Conservation (phyloP, 2,888 invertebrate genomes). For the Agriotes lineatus region DNA sequence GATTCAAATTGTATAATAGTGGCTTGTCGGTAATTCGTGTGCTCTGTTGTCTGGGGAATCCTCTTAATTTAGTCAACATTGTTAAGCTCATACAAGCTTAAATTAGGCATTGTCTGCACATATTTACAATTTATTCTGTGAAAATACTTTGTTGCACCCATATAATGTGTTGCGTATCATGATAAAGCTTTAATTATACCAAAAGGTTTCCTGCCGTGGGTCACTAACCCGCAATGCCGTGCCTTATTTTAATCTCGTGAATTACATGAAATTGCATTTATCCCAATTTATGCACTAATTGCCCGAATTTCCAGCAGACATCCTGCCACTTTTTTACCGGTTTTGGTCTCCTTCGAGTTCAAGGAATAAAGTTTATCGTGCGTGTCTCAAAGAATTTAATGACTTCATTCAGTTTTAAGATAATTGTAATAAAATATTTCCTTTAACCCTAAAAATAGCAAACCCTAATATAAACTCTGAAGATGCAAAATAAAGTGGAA, state of each 20-base stretch:
- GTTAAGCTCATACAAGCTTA: slow-evolving; percentile 26
- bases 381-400: too few species aligned
- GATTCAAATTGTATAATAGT: slow-evolving; percentile 35
- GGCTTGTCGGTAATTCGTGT: slow-evolving; percentile 22
- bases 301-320: neutral
- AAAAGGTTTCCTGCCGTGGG: slow-evolving; percentile 25
- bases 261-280: slow-evolving; percentile 26
- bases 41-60: slow-evolving; percentile 31
- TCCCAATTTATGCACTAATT: slow-evolving; percentile 26
- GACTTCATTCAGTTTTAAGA: too few species aligned
- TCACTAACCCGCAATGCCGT: slow-evolving; percentile 23
- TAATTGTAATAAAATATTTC: too few species aligned
- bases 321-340: neutral
- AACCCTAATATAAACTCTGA: too few species aligned
- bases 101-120: slow-evolving; percentile 38
- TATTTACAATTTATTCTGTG: slow-evolving; percentile 38
- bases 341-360: neutral
- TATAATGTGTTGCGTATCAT: slow-evolving; percentile 23
- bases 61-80: slow-evolving; percentile 35
- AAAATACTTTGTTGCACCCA: slow-evolving; percentile 31
- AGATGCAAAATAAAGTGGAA: too few species aligned
- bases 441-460: too few species aligned
- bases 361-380: too few species aligned
- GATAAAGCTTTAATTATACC: slow-evolving; percentile 32
- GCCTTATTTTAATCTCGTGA: slow-evolving; percentile 14